Evolutionary conservation across 2,888 invertebrate genomes (phyloP), one percentile per base, ranked within the genome.

Genomic region (Drosophila flavopinicola): DNA sequence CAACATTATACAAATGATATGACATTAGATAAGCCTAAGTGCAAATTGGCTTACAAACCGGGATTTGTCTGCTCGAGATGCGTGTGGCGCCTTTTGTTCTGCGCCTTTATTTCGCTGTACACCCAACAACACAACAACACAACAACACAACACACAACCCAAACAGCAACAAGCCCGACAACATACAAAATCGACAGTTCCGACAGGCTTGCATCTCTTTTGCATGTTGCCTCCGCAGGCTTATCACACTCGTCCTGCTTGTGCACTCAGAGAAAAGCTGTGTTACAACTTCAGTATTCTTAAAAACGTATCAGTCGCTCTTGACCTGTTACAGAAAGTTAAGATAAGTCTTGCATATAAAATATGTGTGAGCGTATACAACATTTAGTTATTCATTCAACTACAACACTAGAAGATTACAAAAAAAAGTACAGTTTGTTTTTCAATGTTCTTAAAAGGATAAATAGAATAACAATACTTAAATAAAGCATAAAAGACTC

Each of bases 1-100:
- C 87, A 82, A 83, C 89, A 90, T 90, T 90, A 89, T 87, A 91
- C 90, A 91, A 90, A 91, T 91, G 90, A 88, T 89, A 90, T 85
- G 90, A 90, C 90, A 91, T 91, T 88, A 91, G 90, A 90, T 90
- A 90, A 91, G 90, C 90, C 89, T 90, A 90, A 90, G 90, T 90
- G 91, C 90, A 90, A 90, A 90, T 90, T 90, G 90, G 90, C 90
- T 90, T 90, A 90, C 90, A 90, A 90, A 89, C 89, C 88, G 89
- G 89, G 89, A 90, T 89, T 90, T 90, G 89, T 83, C 61, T 66
- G 69, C 56, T 66, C 66, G 52, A 57, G n/a, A n/a, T n/a, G n/a
- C 47, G 48, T 15, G 49, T 61, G 41, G 52, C 57, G 54, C 68
- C 56, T 37, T 61, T 57, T 54, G 39, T 29, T 48, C 25, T 48